Conservation (phyloP, 2,797 vertebrate genomes). For the Phylloscopus collybita region DNA sequence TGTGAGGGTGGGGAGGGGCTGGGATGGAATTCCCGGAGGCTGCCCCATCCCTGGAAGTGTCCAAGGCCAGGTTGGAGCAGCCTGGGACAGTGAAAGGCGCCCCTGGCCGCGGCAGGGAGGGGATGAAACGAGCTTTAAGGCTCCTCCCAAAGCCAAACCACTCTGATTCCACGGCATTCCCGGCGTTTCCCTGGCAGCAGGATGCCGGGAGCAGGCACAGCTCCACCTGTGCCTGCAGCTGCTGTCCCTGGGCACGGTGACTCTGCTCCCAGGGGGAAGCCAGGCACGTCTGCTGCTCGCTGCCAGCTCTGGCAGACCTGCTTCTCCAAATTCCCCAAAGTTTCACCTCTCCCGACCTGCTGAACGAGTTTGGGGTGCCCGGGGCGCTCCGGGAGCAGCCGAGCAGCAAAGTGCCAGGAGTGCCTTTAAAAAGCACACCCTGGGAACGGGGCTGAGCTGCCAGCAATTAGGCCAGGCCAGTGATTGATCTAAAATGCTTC, state of each 20-base stretch:
- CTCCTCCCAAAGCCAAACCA: neutral
- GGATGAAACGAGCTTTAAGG: neutral
- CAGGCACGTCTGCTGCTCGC: neutral
- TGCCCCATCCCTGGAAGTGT: neutral
- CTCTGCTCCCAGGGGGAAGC: neutral
- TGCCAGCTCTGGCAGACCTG: neutral
- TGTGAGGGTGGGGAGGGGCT: neutral
- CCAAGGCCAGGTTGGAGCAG: neutral
- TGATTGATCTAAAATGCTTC: neutral
- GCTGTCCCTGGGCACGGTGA: neutral
- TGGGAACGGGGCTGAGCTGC: neutral
- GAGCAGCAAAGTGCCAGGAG: neutral
- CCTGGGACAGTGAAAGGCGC: neutral
- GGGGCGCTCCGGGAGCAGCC: neutral
- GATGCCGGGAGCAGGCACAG: neutral
- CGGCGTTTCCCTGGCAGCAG: neutral
- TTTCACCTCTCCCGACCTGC: neutral
- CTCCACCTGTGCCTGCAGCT: neutral
- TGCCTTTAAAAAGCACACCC: neutral
- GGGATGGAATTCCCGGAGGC: neutral
- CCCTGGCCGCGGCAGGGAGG: neutral
- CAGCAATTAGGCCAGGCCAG: neutral
- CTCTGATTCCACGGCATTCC: accelerated
- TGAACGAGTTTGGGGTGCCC: neutral
- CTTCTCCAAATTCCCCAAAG: neutral